phyloP scores from a whole-genome alignment of 2,797 vertebrate species.

The Cossypha heuglini region DNA sequence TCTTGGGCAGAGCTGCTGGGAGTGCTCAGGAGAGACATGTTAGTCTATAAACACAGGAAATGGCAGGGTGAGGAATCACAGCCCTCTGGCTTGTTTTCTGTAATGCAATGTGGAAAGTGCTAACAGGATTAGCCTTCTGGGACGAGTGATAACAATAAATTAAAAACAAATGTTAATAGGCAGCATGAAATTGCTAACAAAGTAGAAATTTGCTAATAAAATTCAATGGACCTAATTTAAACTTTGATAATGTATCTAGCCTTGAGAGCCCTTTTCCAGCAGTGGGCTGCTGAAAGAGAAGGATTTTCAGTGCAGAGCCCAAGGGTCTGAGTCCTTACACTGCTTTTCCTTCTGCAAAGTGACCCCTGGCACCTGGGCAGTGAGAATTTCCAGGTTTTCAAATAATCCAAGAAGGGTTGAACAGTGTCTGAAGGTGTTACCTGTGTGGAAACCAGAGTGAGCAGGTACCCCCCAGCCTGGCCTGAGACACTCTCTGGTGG shows the following conservation, averaged over 20 bases:
- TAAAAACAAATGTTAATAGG: conserved; percentile 67
- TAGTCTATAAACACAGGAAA: neutral
- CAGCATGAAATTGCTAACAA: conserved; percentile 60
- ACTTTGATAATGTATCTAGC: neutral
- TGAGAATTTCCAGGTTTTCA: neutral
- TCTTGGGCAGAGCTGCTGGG: neutral
- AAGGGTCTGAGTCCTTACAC: neutral
- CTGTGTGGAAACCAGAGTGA: fast-evolving
- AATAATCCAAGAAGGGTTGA: neutral
- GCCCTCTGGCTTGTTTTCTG: conserved; percentile 52
- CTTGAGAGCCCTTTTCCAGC: neutral
- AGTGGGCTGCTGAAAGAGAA: neutral
- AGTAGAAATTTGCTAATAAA: conserved; percentile 68
- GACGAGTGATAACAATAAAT: conserved; percentile 64
- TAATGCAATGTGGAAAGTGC: conserved; percentile 35
- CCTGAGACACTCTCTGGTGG: fast-evolving
- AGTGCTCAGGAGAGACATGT: neutral
- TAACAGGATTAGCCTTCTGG: conserved; percentile 67
- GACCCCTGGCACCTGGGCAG: neutral
- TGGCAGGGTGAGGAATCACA: neutral
- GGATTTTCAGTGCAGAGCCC: fast-evolving
- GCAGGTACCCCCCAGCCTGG: fast-evolving
- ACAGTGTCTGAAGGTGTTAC: neutral
- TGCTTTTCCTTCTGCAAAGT: neutral
- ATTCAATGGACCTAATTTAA: conserved; percentile 47